These are phyloP conservation scores for Adoxophyes honmai DNA, from an alignment of 1,140 invertebrate genomes.

Conservation along the genomic window DNA sequence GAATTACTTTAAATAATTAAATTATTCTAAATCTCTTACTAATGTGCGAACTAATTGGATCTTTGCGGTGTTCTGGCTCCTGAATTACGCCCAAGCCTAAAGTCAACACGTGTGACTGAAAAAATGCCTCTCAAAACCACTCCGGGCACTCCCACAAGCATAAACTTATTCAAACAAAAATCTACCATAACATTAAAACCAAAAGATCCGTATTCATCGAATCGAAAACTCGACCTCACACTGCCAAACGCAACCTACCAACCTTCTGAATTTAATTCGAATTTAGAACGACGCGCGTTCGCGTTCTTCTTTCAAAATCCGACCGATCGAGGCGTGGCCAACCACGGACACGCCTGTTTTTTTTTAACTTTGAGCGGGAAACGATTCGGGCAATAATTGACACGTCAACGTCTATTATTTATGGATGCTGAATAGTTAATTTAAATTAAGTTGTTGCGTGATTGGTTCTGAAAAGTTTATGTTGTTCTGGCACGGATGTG, in stretches of 20 bases:
- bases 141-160: constrained; percentile 39
- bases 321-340: constrained; percentile 54
- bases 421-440: constrained; percentile 51
- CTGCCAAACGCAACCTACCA: not conserved
- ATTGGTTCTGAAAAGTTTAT: constrained; percentile 68
- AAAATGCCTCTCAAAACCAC: constrained; percentile 46
- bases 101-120: constrained; percentile 57
- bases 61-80: constrained; percentile 65
- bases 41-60: constrained; percentile 75
- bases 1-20: constrained; percentile 73
- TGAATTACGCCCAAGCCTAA: constrained; percentile 34
- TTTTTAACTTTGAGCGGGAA: constrained; percentile 39
- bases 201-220: not conserved
- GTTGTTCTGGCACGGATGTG: constrained; percentile 40
- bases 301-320: constrained; percentile 27
- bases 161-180: not conserved
- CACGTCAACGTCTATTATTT: constrained; percentile 68
- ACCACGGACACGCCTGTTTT: constrained; percentile 37
- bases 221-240: not conserved
- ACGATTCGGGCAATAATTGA: constrained; percentile 67
- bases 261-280: not conserved
- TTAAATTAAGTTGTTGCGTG: constrained; percentile 56
- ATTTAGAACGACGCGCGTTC: not conserved
- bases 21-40: constrained; percentile 71
- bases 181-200: not conserved